Percentiles rank a stretch among this genome's conserved stretches.
phyloP scores from a whole-genome alignment of 2,113 vertebrate genomes.

The Xenus cinereus region DNA sequence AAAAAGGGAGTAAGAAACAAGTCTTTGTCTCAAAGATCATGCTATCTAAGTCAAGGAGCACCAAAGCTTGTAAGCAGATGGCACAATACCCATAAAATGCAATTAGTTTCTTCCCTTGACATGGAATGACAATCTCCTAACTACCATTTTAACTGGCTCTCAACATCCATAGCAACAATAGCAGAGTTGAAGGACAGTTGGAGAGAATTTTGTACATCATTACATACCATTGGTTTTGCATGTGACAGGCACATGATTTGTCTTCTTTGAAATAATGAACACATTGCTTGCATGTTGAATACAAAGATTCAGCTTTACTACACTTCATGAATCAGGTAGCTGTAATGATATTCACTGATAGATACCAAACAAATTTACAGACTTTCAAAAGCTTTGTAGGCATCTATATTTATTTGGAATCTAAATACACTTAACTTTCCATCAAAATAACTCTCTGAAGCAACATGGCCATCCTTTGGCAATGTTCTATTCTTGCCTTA shows the following conservation, averaged over 20 bases:
- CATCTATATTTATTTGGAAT: background rate
- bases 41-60: background rate
- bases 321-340: background rate
- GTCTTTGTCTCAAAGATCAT: background rate
- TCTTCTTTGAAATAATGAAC: background rate
- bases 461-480: background rate
- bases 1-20: background rate
- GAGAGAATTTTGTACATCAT: background rate
- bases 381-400: background rate
- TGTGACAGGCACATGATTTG: background rate
- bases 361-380: background rate
- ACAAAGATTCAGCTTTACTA: background rate
- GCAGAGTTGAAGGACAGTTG: background rate
- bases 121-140: background rate
- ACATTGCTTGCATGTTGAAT: background rate
- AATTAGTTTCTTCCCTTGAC: background rate
- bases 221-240: background rate
- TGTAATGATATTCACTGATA: background rate
- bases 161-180: background rate
- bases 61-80: background rate
- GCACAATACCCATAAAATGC: background rate
- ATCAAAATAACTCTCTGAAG: background rate
- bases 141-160: background rate
- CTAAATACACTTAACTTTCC: background rate
- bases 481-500: background rate